Conservation (phyloP, 2,797 vertebrate genomes). For the Tangara arthus region DNA sequence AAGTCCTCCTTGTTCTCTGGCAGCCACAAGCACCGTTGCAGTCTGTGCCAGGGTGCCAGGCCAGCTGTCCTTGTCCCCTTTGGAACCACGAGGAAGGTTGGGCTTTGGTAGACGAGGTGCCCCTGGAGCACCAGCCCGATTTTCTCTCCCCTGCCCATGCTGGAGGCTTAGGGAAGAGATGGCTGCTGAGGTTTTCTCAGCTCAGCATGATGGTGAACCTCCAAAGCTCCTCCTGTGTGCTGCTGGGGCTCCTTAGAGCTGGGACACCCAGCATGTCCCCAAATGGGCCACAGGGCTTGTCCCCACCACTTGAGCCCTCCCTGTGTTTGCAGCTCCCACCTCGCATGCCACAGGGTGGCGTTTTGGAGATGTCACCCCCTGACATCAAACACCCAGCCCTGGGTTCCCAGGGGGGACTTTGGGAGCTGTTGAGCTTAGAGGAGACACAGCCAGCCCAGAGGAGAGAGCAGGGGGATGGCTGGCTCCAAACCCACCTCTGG, state of each 20-base stretch:
- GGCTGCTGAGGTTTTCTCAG: neutral
- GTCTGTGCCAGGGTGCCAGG: neutral
- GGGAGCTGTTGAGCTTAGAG: neutral
- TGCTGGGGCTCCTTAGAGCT: neutral
- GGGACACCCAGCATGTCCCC: neutral
- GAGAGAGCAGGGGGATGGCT: fast-evolving
- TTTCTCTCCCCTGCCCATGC: neutral
- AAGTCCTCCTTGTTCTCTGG: neutral
- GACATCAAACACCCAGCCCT: neutral
- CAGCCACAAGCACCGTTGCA: neutral
- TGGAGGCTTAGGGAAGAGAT: neutral
- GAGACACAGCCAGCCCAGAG: neutral
- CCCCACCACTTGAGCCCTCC: neutral
- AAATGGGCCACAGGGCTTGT: fast-evolving
- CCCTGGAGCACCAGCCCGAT: neutral
- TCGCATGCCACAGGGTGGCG: fast-evolving
- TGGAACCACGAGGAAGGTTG: fast-evolving
- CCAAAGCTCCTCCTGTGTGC: neutral
- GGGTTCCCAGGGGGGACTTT: neutral
- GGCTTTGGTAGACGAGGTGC: neutral
- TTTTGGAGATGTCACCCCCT: neutral
- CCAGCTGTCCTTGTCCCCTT: neutral
- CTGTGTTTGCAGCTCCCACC: neutral
- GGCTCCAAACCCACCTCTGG: fast-evolving
- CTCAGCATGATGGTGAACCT: neutral